Evolutionary conservation across 2,113 vertebrate genomes (phyloP), one percentile per base, ranked within the genome.

Genomic region (Mustela nigripes): DNA sequence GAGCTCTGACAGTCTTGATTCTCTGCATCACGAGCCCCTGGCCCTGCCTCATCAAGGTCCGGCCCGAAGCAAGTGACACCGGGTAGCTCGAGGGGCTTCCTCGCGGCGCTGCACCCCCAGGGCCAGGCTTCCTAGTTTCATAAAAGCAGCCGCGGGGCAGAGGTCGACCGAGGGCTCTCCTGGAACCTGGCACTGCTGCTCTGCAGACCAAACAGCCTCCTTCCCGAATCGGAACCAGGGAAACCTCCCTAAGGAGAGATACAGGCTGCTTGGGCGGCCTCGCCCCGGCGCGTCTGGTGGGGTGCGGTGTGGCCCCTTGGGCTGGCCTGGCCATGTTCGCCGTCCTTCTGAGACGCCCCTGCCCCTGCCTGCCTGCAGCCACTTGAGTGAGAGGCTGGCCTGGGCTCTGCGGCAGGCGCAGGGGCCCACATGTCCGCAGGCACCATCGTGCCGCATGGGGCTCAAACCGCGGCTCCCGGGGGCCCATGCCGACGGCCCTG

Each of bases 251-350:
- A 7, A 60, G 39, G 81, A 31, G 48, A 78, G 31, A 39, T 24
- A 28, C 0, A 14, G 0, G 1, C 33, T 50, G 42, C 48, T 45
- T 26, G 48, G 28, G 28, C 14, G 16, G 33, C 18, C 39, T 22
- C 10, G 0, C 19, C 53, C 50, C 0, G 0, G 7, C 1, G 6
- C 7, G 6, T 33, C 50, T 11, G 65, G 26, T 69, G 45, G n/a
- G n/a, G 87, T 60, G 63, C 24, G 14, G 31, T 36, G 18, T 21
- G 67, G 33, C 67, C 18, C 16, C 16, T 9, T 19, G 33, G 33
- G 67, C 67, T 18, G 0, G 8, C 67, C 48, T 15, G 22, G 15
- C n/a, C 24, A 21, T 12, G 18, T 22, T 19, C 4, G 12, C 24
- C 19, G 0, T 19, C 5, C 5, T 62, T 86, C 28, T n/a, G 21